Conservation (phyloP, 2,113 vertebrate genomes). For the Regulus satrapa region DNA sequence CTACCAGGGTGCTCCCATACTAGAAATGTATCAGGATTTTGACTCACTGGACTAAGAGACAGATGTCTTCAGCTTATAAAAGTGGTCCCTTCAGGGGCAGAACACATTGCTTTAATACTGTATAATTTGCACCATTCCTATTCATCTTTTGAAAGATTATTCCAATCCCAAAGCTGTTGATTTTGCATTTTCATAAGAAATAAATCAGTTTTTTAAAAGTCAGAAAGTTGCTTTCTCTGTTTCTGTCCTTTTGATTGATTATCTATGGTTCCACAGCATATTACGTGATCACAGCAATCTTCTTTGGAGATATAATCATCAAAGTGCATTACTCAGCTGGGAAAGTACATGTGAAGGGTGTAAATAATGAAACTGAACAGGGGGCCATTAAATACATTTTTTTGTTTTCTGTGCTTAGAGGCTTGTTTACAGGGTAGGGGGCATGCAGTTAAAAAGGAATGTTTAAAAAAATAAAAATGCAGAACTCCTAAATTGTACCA, state of each 20-base stretch:
- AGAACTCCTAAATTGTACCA: constrained; percentile 9
- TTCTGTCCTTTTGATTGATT: constrained; percentile 77
- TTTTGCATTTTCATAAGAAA: constrained; percentile 40
- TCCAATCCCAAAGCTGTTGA: background rate
- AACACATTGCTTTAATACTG: background rate
- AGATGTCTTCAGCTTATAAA: background rate
- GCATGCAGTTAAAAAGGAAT: background rate
- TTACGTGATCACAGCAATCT: constrained; percentile 71
- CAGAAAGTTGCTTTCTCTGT: constrained; percentile 66
- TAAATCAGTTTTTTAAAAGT: constrained; percentile 67
- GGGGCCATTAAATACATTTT: constrained; percentile 69
- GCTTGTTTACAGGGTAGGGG: constrained; percentile 69
- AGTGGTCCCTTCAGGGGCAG: background rate
- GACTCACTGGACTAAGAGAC: background rate
- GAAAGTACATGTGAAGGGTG: constrained; percentile 55
- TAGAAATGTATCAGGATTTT: background rate
- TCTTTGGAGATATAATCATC: constrained; percentile 78
- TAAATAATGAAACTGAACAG: constrained; percentile 78
- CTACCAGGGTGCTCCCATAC: background rate
- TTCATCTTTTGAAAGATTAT: background rate
- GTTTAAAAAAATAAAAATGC: background rate
- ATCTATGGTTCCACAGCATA: constrained; percentile 71
- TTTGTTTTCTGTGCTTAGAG: constrained; percentile 71
- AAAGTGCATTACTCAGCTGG: constrained; percentile 73
- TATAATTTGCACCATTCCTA: background rate